These are phyloP conservation scores for Neoseiulus cucumeris DNA, from an alignment of 1,140 invertebrate species.

Conservation along the genomic window DNA sequence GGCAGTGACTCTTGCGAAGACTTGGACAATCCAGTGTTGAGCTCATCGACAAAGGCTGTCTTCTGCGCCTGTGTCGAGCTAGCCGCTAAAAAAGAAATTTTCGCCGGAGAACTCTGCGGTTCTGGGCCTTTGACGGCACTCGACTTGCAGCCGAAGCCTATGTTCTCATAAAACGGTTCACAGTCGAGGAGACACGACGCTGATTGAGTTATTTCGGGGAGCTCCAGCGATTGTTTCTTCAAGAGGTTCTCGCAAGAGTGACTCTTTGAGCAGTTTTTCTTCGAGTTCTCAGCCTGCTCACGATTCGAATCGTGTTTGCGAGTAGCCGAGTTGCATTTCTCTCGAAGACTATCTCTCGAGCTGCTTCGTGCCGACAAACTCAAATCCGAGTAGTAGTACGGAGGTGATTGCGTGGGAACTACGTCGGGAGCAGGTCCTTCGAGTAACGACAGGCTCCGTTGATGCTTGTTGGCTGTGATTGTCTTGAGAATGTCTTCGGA, in stretches of 20 bases:
- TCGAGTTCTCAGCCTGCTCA: not conserved
- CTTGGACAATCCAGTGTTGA: not conserved
- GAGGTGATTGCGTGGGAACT: not conserved
- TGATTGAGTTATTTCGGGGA: not conserved
- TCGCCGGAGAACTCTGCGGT: not conserved
- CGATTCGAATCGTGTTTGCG: not conserved
- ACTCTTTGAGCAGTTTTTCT: not conserved
- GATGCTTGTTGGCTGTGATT: not conserved
- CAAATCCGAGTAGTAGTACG: slow-evolving; percentile 1
- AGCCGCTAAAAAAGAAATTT: slow-evolving; percentile 4
- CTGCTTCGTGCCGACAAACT: not conserved
- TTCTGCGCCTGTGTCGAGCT: slow-evolving; percentile 4
- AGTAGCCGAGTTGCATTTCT: not conserved
- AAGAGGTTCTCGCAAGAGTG: not conserved
- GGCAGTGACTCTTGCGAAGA: not conserved
- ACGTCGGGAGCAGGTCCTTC: not conserved
- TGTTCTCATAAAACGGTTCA: not conserved
- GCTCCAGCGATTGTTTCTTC: not conserved
- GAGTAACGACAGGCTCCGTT: not conserved
- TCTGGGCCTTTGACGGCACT: not conserved
- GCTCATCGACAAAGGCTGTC: slow-evolving; percentile 8
- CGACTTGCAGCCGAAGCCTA: not conserved
- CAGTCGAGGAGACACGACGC: not conserved
- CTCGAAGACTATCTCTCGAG: not conserved
- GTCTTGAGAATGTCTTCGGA: not conserved